A percentile compares a stretch with the other conserved stretches of the same genome.
phyloP scores from a whole-genome alignment of 1,140 invertebrate species.

The Drosophila equinoxialis region DNA sequence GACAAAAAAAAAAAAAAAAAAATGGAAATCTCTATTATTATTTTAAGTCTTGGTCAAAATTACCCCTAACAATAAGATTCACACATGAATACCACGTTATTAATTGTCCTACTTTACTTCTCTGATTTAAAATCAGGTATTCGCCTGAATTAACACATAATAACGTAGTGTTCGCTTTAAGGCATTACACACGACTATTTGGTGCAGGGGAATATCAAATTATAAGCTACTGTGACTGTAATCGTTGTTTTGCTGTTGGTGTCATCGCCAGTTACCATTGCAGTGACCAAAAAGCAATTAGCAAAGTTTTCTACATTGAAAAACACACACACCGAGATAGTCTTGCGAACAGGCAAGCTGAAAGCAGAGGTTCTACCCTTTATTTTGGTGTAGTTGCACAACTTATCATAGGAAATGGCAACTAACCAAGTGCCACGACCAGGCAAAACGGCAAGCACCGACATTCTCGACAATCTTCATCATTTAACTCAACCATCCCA shows the following conservation, averaged over 20 bases:
- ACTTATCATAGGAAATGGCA: conserved; percentile 33
- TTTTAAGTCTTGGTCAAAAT: too few species aligned
- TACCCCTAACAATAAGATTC: too few species aligned
- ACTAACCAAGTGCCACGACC: conserved; percentile 28
- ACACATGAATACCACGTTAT: too few species aligned
- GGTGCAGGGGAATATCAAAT: not conserved
- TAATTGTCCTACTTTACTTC: too few species aligned
- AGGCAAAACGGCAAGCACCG: conserved; percentile 4
- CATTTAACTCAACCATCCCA: conserved; percentile 11
- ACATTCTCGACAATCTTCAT: conserved; percentile 48
- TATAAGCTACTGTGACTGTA: conserved; percentile 42
- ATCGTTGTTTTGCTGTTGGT: not conserved
- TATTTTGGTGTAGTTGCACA: conserved; percentile 66
- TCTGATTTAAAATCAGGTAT: too few species aligned
- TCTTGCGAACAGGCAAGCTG: conserved; percentile 28
- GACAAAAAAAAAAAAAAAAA: conserved; percentile 47
- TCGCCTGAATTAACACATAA: too few species aligned
- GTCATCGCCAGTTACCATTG: conserved; percentile 37
- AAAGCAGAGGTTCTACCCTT: conserved; percentile 30
- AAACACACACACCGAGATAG: conserved; percentile 31
- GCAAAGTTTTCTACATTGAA: conserved; percentile 72
- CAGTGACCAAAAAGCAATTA: conserved; percentile 79
- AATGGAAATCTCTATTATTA: conserved; percentile 38
- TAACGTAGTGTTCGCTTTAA: not conserved
- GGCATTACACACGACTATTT: not conserved